phyloP scores from a whole-genome alignment of 2,113 vertebrate genomes.

The Probosciger aterrimus region DNA sequence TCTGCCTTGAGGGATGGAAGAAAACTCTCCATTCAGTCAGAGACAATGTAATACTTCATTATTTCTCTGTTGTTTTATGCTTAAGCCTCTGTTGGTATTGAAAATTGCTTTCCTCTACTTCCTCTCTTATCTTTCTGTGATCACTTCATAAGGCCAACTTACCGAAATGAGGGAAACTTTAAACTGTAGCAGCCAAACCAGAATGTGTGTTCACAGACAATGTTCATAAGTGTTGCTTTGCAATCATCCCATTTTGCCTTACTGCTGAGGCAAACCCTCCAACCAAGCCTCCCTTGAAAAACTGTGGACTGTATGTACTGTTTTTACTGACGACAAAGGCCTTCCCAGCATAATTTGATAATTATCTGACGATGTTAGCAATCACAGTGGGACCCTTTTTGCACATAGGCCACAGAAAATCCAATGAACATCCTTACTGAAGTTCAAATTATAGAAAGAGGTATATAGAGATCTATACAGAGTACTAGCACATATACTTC shows the following conservation, averaged over 20 bases:
- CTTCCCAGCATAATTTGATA: background rate
- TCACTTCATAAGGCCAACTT: background rate
- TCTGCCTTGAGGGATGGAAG: background rate
- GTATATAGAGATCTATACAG: background rate
- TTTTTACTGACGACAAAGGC: background rate
- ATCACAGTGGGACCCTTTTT: background rate
- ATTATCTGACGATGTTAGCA: background rate
- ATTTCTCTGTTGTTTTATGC: constrained; percentile 18
- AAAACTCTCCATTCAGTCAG: background rate
- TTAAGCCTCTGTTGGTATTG: background rate
- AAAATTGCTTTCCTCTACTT: background rate
- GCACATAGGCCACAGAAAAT: background rate
- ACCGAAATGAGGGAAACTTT: background rate
- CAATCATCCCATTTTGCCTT: background rate
- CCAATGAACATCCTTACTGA: background rate
- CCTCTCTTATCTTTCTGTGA: background rate
- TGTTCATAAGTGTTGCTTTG: background rate
- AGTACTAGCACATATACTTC: background rate
- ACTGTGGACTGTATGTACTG: background rate
- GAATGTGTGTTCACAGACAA: background rate
- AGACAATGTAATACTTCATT: background rate
- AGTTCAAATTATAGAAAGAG: background rate
- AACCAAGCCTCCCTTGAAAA: background rate
- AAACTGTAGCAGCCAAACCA: background rate
- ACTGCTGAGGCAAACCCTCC: background rate